Evolutionary conservation across 2,113 vertebrate genomes (phyloP).

Genomic region (Aspiorhynchus laticeps): DNA sequence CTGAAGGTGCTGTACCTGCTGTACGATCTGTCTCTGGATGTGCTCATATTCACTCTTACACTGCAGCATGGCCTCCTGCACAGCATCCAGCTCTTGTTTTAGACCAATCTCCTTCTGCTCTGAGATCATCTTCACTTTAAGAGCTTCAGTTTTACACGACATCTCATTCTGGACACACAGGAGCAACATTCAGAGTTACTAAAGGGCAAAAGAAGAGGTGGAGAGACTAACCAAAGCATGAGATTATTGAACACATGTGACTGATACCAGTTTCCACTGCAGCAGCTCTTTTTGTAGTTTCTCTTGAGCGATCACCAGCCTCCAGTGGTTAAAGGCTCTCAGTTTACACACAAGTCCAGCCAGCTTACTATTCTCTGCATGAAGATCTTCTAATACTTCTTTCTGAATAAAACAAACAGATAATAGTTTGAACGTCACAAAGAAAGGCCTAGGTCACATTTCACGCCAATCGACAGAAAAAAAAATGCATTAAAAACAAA

Average conservation of each 20-base stretch:
- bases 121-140: slow-evolving; percentile 67
- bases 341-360: slow-evolving; percentile 67
- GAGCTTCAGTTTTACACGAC: slow-evolving; percentile 64
- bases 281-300: slow-evolving; percentile 67
- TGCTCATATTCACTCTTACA: slow-evolving; percentile 66
- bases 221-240: background rate
- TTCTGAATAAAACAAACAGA: slow-evolving; percentile 58
- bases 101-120: slow-evolving; percentile 69
- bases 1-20: slow-evolving; percentile 65
- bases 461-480: background rate
- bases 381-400: slow-evolving; percentile 68
- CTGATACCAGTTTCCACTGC: slow-evolving; percentile 72
- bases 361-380: slow-evolving; percentile 68
- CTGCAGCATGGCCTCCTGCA: slow-evolving; percentile 64
- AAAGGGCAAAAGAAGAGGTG: background rate
- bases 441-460: background rate
- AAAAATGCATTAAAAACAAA: background rate
- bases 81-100: slow-evolving; percentile 68
- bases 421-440: background rate
- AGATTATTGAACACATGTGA: background rate
- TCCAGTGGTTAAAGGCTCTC: slow-evolving; percentile 72
- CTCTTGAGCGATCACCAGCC: slow-evolving; percentile 66
- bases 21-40: slow-evolving; percentile 63
- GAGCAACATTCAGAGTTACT: background rate
- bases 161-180: slow-evolving; percentile 70